These are phyloP conservation scores for Theonella swinhoei DNA, from an alignment of 37 sponge, comb jelly and placozoan genomes.

Conservation along the genomic window DNA sequence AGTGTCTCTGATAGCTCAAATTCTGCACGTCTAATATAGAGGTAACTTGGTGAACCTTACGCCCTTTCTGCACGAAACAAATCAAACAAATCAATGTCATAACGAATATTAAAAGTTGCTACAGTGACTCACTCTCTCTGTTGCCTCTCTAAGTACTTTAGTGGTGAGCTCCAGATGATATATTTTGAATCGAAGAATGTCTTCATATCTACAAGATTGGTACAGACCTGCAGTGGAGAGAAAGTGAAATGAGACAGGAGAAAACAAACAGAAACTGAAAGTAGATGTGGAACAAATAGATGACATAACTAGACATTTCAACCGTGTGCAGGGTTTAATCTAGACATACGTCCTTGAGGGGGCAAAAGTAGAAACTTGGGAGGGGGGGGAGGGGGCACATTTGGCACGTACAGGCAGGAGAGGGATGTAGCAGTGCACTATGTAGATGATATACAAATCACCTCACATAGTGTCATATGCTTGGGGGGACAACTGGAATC, in stretches of 20 bases:
- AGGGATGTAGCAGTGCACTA: no score
- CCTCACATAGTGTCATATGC: no score
- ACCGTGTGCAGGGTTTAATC: no score
- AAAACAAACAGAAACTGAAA: no score
- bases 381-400: no score
- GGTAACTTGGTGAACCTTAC: slow-evolving; percentile 27
- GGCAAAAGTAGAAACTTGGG: no score
- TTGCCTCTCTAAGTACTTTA: slow-evolving; percentile 1
- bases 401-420: no score
- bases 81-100: not conserved
- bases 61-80: slow-evolving; percentile 29
- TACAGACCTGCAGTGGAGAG: slow-evolving; percentile 7
- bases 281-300: not conserved
- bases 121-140: slow-evolving; percentile 18
- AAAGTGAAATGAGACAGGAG: no score
- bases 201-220: slow-evolving; percentile 8
- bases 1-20: slow-evolving; percentile 63
- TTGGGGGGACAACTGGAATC: no score
- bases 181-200: slow-evolving; percentile 32
- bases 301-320: not conserved
- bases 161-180: not conserved
- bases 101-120: not conserved
- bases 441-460: no score
- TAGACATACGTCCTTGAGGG: no score
- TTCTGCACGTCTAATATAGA: slow-evolving; percentile 56